These are phyloP conservation scores for Heliconius nattereri DNA, from an alignment of 1,140 invertebrate genomes.

Conservation along the genomic window DNA sequence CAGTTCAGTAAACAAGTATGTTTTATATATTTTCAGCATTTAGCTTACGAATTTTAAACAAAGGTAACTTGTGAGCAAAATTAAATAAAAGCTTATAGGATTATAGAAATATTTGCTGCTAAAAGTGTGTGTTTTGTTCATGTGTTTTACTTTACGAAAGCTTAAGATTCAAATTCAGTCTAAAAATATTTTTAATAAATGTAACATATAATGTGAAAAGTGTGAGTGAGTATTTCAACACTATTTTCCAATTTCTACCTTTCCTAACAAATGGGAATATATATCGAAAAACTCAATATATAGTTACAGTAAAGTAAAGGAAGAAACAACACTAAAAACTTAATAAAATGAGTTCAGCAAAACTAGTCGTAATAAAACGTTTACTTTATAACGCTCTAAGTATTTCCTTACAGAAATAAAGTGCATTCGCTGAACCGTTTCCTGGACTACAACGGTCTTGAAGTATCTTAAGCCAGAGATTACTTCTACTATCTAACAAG, in stretches of 20 bases:
- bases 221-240: too few relatives aligned
- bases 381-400: not conserved
- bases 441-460: slow-evolving; percentile 14
- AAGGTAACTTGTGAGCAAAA: not conserved
- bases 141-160: not conserved
- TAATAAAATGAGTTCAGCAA: not conserved
- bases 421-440: not conserved
- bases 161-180: not conserved
- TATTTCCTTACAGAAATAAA: not conserved
- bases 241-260: too few relatives aligned
- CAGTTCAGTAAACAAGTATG: slow-evolving; percentile 13
- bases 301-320: too few relatives aligned
- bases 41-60: not conserved
- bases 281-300: too few relatives aligned
- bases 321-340: not conserved
- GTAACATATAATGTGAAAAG: too few relatives aligned
- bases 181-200: not conserved
- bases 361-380: not conserved
- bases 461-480: slow-evolving; percentile 26
- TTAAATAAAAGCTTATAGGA: slow-evolving; percentile 1
- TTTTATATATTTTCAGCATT: slow-evolving; percentile 8
- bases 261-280: too few relatives aligned
- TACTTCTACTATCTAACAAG: slow-evolving; percentile 13
- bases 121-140: not conserved
- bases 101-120: not conserved